Base-by-base conservation (phyloP, 2,797 vertebrate genomes). In the Remorina albescens region DNA sequence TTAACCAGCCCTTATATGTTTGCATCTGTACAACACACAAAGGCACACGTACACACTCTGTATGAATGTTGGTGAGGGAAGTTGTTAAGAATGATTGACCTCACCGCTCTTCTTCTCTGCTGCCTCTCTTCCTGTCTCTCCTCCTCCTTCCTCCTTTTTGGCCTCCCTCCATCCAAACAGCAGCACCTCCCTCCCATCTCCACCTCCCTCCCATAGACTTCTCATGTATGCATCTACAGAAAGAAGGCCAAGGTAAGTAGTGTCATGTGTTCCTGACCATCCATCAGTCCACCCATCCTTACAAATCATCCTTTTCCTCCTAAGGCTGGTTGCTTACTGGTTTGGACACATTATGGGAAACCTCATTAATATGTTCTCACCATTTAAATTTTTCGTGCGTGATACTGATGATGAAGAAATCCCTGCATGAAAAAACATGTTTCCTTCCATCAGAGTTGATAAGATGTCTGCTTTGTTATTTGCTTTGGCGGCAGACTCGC, bases 201-300 rank as follows among this genome's bases (percentile, higher is more conserved):
- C 96, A 96, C 95, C 96, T 96, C 83, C 97, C 97, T 94, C 95
- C 95, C 96, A 97, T 99, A 97, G 97, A 99, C 96, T 98, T 98
- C 96, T 96, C 97, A 96, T 97, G 96, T 97, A 97, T 99, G 97
- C 97, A 99, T 89, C 96, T 98, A 90, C 97, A 98, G 91, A 97
- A 92, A 94, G 97, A 97, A 96, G 96, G 96, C 92, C 95, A 96
- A 71, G 97, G 97, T 99, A 95, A 98, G 97, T 96, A 85, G 92
- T 92, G 94, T 94, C 88, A 94, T 89, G 88, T 93, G 90, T 71
- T 57, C 50, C 72, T 55, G 41, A 83, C 51, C 95, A 30, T 53
- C 66, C 77, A 49, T 34, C 54, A 18, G 34, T 36, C 76, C 26
- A 4, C 44, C 65, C 34, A 9, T 68, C 55, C 44, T 0, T 70